These are phyloP conservation scores for Aphaenogaster floridana DNA, from an alignment of 1,140 invertebrate genomes.

Conservation along the genomic window DNA sequence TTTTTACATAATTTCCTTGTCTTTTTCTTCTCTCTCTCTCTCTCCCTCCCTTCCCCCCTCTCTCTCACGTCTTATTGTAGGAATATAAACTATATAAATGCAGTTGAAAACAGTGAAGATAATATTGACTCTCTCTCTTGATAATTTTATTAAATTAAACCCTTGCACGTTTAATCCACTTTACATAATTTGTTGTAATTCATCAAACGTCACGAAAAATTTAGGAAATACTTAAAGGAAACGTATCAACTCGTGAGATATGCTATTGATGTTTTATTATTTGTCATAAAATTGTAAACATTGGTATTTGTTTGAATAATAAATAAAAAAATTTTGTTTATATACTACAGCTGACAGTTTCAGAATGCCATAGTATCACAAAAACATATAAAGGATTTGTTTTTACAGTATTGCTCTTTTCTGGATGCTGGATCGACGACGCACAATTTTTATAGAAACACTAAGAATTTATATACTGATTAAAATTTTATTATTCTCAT, in stretches of 20 bases:
- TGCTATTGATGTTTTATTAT: not conserved
- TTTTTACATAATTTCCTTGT: not conserved
- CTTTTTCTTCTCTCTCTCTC: not conserved
- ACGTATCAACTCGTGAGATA: not conserved
- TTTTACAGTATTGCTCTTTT: not conserved
- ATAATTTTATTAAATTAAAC: not conserved
- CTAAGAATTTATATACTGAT: not conserved
- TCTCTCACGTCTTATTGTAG: not conserved
- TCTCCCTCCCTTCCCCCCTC: no score
- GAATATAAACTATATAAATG: not conserved
- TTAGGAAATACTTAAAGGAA: not conserved
- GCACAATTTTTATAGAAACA: not conserved
- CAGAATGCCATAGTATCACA: not conserved
- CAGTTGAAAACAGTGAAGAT: not conserved
- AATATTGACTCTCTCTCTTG: not conserved
- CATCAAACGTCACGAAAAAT: not conserved
- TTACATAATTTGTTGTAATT: not conserved
- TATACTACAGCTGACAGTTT: not conserved
- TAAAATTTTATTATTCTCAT: constrained; percentile 2
- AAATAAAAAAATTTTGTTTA: constrained; percentile 8
- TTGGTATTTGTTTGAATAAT: not conserved
- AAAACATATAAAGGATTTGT: not conserved
- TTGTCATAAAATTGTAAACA: not conserved
- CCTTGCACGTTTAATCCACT: not conserved
- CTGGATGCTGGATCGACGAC: not conserved